Evolutionary conservation across 2,113 vertebrate species (phyloP), one percentile per base, ranked within the genome.

Genomic region (Corythornis vintsioides): DNA sequence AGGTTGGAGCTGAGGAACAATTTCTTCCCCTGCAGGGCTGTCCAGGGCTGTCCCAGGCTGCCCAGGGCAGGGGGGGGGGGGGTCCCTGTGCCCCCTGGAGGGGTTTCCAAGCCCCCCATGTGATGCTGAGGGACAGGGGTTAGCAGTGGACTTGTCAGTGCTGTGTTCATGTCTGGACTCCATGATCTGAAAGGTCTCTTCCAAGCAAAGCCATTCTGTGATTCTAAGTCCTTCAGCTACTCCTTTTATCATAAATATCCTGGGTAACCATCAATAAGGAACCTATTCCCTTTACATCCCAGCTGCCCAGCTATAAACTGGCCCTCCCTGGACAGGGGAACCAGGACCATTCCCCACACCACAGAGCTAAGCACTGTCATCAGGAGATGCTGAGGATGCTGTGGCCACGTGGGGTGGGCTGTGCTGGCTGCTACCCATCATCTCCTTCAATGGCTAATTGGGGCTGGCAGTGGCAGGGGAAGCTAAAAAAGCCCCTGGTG

Each of bases 321-420:
- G 7, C 45, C 12, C 40, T 76, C 48, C 50, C 69, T 78, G 66
- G 70, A 38, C n/a, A 66, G 60, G 11, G 38, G 47, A 13, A 38
- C 14, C 65, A 43, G 57, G 31, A 33, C 9, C 3, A 0, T 28
- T 13, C 15, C 82, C 75, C 4, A 0, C 15, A 3, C 74, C 2
- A 0, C 0, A 5, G 38, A 47, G 53, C 52, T 75, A 28, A 79
- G 75, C 40, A 45, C 33, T 64, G 13, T 31, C 78, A 28, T 6
- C 63, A 63, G 73, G 69, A 83, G 60, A 21, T 57, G 10, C 72
- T n/a, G 1, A 16, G 21, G 67, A 28, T 69, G 61, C 81, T 59
- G 53, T 8, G 4, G 70, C 35, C 15, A 18, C 1, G 47, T 8
- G 67, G 74, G 81, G 47, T 8, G 67, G 74, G 81, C 71, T 67